A percentile compares a stretch with the other conserved stretches of the same genome.
phyloP scores from a whole-genome alignment of 2,113 vertebrate genomes.

The Zingel zingel region DNA sequence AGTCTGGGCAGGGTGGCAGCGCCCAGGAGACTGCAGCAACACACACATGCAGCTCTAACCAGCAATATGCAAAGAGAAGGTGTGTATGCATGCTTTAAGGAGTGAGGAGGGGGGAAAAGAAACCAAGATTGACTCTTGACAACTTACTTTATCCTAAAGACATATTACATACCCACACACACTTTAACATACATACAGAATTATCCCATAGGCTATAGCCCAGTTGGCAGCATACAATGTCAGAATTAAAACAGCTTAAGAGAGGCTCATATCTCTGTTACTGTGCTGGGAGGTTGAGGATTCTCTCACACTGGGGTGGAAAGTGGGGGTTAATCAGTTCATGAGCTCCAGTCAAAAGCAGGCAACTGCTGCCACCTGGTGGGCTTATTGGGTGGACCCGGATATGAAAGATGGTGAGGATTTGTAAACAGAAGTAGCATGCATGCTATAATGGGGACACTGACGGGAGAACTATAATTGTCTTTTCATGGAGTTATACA shows the following conservation, averaged over 20 bases:
- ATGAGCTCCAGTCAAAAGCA: conserved; percentile 20
- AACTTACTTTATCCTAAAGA: conserved; percentile 42
- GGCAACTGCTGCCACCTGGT: conserved; percentile 67
- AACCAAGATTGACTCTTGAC: conserved; percentile 11
- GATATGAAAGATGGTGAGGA: not conserved
- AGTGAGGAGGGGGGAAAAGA: not conserved
- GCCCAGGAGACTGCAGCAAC: conserved; percentile 49
- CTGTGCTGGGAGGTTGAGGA: conserved; percentile 52
- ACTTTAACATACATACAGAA: conserved; percentile 20
- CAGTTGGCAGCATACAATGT: conserved; percentile 37
- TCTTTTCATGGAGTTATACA: not conserved
- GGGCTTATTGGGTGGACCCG: conserved; percentile 11
- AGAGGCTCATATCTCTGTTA: conserved; percentile 55
- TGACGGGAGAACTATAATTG: not conserved
- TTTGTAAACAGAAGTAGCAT: not conserved
- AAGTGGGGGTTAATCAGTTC: conserved; percentile 71
- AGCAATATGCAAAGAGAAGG: conserved; percentile 10
- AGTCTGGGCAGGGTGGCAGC: conserved; percentile 71
- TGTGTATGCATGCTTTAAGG: conserved; percentile 17
- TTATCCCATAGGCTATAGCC: not conserved
- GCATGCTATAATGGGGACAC: not conserved
- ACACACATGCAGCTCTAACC: conserved; percentile 32
- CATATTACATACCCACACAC: conserved; percentile 21
- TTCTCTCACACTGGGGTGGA: conserved; percentile 45
- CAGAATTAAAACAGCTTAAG: conserved; percentile 55